Conservation (phyloP, 2,113 vertebrate genomes). For the Pyxicephalus adspersus region DNA sequence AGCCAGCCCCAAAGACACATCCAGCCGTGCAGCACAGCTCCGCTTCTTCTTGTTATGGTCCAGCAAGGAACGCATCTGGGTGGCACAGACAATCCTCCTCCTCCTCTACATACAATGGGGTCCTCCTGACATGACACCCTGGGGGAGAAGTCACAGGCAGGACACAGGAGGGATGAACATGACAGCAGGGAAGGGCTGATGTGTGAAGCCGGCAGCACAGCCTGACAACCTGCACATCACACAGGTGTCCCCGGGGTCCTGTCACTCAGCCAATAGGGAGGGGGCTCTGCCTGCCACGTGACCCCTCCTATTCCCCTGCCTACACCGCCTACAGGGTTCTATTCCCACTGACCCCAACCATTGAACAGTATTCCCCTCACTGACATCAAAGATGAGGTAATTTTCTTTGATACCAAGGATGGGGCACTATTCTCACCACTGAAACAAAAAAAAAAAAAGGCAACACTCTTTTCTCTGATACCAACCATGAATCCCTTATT, state of each 20-base stretch:
- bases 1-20: constrained; percentile 69
- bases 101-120: constrained; percentile 15
- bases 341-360: too few species aligned
- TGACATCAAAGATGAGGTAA: too few species aligned
- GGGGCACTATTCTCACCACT: too few species aligned
- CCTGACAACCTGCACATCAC: neutral
- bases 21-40: constrained; percentile 66
- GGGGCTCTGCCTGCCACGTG: neutral
- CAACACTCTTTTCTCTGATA: too few species aligned
- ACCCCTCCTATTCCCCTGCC: neutral
- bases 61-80: constrained; percentile 80
- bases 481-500: too few species aligned
- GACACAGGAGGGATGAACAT: neutral
- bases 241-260: constrained; percentile 19
- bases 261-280: constrained; percentile 10
- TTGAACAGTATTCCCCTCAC: too few species aligned
- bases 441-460: too few species aligned
- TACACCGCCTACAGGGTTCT: too few species aligned
- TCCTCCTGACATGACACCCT: constrained; percentile 12
- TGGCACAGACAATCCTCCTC: neutral
- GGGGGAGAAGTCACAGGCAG: neutral
- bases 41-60: constrained; percentile 72
- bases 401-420: too few species aligned
- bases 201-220: too few species aligned
- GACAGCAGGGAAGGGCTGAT: constrained; percentile 13